A percentile compares a stretch with the other conserved stretches of the same genome.
Conservation (phyloP, 2,113 vertebrate genomes). For the Thunnus thynnus region DNA sequence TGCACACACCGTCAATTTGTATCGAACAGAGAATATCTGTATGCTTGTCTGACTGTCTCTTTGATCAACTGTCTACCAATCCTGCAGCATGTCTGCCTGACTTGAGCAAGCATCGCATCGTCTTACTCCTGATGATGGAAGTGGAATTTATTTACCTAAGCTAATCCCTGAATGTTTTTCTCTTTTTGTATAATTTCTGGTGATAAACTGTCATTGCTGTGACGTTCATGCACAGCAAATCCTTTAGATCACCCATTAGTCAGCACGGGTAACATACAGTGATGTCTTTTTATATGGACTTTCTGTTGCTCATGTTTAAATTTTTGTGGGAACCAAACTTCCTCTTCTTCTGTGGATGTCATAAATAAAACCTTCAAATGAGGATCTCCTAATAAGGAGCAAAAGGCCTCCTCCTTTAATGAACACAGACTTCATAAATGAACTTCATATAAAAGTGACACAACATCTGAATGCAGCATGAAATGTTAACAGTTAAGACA, state of each 20-base stretch:
- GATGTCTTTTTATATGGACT: constrained; percentile 27
- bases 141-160: constrained; percentile 54
- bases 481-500: constrained; percentile 45
- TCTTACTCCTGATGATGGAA: constrained; percentile 23
- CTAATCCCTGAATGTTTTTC: constrained; percentile 46
- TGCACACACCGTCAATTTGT: constrained; percentile 64
- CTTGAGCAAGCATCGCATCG: constrained; percentile 12
- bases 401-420: constrained; percentile 23
- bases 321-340: constrained; percentile 6
- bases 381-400: constrained; percentile 31
- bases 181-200: constrained; percentile 36
- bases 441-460: constrained; percentile 43
- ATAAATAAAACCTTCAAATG: constrained; percentile 39
- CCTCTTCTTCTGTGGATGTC: constrained; percentile 10
- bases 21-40: constrained; percentile 52
- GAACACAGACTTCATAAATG: constrained; percentile 49
- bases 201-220: constrained; percentile 52
- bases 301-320: constrained; percentile 35
- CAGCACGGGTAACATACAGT: constrained; percentile 14
- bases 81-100: constrained; percentile 30
- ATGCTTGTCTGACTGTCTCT: constrained; percentile 55
- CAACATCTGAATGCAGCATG: constrained; percentile 45
- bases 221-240: constrained; percentile 48
- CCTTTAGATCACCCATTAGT: constrained; percentile 54
- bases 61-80: constrained; percentile 60